Conservation (phyloP, 2,797 vertebrate species). For the Dallia pectoralis region DNA sequence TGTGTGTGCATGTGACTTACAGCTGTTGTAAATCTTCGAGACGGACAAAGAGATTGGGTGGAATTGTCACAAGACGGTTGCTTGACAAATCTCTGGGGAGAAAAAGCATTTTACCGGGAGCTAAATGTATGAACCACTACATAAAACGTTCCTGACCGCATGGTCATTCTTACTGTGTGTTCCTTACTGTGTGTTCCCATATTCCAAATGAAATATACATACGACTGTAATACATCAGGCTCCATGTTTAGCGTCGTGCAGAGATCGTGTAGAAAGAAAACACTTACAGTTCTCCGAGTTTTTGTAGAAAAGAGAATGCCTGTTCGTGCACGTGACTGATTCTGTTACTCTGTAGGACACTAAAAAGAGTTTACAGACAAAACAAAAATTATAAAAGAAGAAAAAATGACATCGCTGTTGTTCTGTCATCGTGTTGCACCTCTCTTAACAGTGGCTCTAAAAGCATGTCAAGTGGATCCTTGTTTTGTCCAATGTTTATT, state of each 20-base stretch:
- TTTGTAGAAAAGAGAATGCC: constrained; percentile 84
- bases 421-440: neutral
- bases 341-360: constrained; percentile 88
- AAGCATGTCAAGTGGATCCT: neutral
- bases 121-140: neutral
- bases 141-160: neutral
- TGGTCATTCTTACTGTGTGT: neutral
- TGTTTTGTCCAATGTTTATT: neutral
- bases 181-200: too few species aligned
- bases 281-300: constrained; percentile 92
- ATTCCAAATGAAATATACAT: neutral
- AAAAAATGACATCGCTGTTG: neutral
- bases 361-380: constrained; percentile 45
- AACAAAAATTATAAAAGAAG: neutral
- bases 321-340: constrained; percentile 85
- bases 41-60: constrained; percentile 81
- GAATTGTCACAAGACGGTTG: constrained; percentile 86
- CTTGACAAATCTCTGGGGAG: constrained; percentile 86
- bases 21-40: constrained; percentile 91
- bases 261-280: constrained; percentile 38
- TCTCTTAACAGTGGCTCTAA: neutral
- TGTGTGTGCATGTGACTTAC: constrained; percentile 74
- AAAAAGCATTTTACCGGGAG: constrained; percentile 35
- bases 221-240: neutral
- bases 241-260: neutral